phyloP scores from a whole-genome alignment of 2,888 invertebrate genomes.

The Parasteatoda lunata region DNA sequence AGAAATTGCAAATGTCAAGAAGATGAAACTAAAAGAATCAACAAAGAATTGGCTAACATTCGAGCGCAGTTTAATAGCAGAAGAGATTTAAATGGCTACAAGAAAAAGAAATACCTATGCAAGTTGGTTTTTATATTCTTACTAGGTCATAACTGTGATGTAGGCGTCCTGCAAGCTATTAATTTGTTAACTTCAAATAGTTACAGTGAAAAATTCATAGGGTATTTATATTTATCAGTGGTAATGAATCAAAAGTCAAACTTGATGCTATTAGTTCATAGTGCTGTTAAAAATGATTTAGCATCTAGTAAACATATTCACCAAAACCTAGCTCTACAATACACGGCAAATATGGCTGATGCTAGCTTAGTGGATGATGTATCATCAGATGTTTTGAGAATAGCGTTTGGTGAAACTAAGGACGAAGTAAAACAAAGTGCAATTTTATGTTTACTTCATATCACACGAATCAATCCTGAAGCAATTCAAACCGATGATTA shows the following conservation, averaged over 20 bases:
- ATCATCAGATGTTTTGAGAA: conserved; percentile 96
- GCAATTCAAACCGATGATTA: not conserved
- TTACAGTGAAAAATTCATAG: conserved; percentile 99
- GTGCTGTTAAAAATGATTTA: conserved; percentile 98
- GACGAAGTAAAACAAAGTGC: conserved; percentile 51
- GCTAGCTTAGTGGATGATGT: conserved; percentile 99
- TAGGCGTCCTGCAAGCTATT: conserved; percentile 99
- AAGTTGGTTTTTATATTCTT: conserved; percentile 99
- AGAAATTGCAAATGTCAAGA: conserved; percentile 94
- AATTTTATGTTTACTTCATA: conserved; percentile 8
- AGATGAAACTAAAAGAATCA: conserved; percentile 99
- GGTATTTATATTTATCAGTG: conserved; percentile 99
- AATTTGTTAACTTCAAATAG: conserved; percentile 99
- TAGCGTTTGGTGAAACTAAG: conserved; percentile 84
- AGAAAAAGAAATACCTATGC: conserved; percentile 99
- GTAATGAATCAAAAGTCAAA: conserved; percentile 99
- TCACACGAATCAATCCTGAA: conserved; percentile 20
- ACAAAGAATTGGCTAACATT: conserved; percentile 99
- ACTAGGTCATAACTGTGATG: conserved; percentile 99
- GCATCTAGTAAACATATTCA: conserved; percentile 96
- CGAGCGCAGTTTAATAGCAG: conserved; percentile 99
- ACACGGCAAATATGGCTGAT: conserved; percentile 99
- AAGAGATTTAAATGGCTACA: conserved; percentile 99
- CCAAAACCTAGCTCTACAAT: conserved; percentile 97
- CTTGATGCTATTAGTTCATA: conserved; percentile 97